Base-by-base conservation (phyloP, 1,140 invertebrate genomes). In the Antheraea mylitta region DNA sequence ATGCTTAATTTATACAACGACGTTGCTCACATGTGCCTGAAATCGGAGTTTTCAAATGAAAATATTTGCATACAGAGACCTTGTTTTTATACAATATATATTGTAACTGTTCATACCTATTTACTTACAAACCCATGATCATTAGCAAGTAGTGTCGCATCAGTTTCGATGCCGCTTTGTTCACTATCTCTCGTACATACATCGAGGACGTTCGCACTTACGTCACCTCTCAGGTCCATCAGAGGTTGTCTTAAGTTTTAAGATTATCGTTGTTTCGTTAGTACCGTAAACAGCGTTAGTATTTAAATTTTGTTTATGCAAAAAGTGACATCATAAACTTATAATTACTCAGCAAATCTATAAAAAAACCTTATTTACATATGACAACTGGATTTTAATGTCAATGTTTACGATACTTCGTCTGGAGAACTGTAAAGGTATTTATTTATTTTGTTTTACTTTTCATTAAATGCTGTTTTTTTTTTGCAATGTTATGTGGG, bases 241-340 rank as follows among this genome's bases (percentile, higher is more conserved):
- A 79, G 80, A 85, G 83, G 81, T 84, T 84, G 77, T 75, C 65
- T 73, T 68, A 64, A 73, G 68, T 68, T 68, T 79, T 75, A 78
- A 84, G 88, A 89, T 90, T 87, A 90, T 82, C 81, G 80, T 66
- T 0, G 11, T 53, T 53, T 53, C 10, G 45, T 53, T 13, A 64
- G 73, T 69, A 68, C 73, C 76, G 81, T 80, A 80, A 84, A 80
- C 79, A 80, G 64, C 76, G 87, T 71, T 87, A 86, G 86, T 81
- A 85, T 78, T 78, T 83, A 76, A 45, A 18, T 53, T 58, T 63
- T 81, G 79, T 81, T 53, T 5, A 78, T 82, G 86, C 73, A 81
- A 79, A 80, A 79, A 77, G 82, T 91, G 87, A 91, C 87, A 91
- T 90, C 87, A 91, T 81, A 72, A 77, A 77, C 72, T 79, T 80